Evolutionary conservation across 2,797 vertebrate genomes (phyloP).

Genomic region (Karalla daura): DNA sequence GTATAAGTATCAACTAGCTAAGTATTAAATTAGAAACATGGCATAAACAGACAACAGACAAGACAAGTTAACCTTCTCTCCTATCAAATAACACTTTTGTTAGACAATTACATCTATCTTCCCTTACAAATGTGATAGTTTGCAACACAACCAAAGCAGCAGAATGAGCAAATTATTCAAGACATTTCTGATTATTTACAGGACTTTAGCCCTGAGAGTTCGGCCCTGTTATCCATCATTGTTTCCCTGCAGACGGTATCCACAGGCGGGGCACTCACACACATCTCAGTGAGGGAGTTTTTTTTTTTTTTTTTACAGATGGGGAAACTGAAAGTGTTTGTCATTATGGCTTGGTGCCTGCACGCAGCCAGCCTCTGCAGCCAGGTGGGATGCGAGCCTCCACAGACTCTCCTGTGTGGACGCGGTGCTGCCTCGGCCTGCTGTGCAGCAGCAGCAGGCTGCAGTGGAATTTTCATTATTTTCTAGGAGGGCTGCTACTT

Average conservation of each 20-base stretch:
- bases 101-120: too few relatives aligned
- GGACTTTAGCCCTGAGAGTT: background rate
- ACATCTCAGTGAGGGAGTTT: background rate
- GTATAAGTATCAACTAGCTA: too few relatives aligned
- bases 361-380: slow-evolving; percentile 27
- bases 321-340: slow-evolving; percentile 38
- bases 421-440: slow-evolving; percentile 47
- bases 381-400: slow-evolving; percentile 52
- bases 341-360: slow-evolving; percentile 25
- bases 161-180: background rate
- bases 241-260: slow-evolving; percentile 7
- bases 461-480: slow-evolving; percentile 72
- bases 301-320: slow-evolving; percentile 11
- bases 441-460: slow-evolving; percentile 63
- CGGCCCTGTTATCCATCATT: slow-evolving; percentile 1
- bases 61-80: too few relatives aligned
- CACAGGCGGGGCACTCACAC: slow-evolving; percentile 3
- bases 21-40: too few relatives aligned
- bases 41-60: too few relatives aligned
- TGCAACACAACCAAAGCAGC: background rate
- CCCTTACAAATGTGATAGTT: too few relatives aligned
- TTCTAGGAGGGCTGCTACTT: slow-evolving; percentile 69
- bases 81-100: too few relatives aligned
- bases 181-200: background rate
- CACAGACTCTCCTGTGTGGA: slow-evolving; percentile 28